Evolutionary conservation across 1,140 invertebrate species (phyloP).

Genomic region (Apocrypta bakeri): DNA sequence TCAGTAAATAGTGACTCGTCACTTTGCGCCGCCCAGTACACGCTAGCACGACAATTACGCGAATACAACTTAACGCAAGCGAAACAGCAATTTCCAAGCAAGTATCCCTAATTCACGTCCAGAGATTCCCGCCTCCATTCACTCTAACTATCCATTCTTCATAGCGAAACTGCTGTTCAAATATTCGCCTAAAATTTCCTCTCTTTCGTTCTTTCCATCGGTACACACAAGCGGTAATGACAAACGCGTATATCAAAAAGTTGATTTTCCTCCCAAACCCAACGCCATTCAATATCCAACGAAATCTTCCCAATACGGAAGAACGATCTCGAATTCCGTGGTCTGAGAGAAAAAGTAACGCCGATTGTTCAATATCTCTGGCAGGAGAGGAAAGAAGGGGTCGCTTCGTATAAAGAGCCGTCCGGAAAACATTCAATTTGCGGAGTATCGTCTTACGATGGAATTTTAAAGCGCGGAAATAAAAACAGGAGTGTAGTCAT

Average conservation of each 20-base stretch:
- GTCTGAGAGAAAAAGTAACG: background rate
- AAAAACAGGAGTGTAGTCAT: slow-evolving; percentile 56
- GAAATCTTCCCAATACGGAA: background rate
- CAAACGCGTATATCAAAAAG: background rate
- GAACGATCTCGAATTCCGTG: background rate
- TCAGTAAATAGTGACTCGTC: slow-evolving; percentile 11
- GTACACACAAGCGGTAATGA: background rate
- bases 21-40: slow-evolving; percentile 28
- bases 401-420: slow-evolving; percentile 48
- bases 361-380: slow-evolving; percentile 12
- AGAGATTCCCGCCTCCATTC: background rate
- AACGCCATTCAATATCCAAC: background rate
- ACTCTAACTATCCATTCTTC: background rate
- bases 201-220: background rate
- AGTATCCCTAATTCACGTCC: slow-evolving; percentile 11
- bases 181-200: background rate
- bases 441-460: slow-evolving; percentile 66
- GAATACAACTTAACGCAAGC: background rate
- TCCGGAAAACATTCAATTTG: slow-evolving; percentile 68
- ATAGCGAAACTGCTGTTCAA: background rate
- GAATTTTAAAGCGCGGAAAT: slow-evolving; percentile 65
- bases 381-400: background rate
- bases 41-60: background rate
- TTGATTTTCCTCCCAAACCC: background rate
- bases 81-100: slow-evolving; percentile 8